Base-by-base conservation (phyloP, 1,140 invertebrate genomes). In the Chrysomallon squamiferum region DNA sequence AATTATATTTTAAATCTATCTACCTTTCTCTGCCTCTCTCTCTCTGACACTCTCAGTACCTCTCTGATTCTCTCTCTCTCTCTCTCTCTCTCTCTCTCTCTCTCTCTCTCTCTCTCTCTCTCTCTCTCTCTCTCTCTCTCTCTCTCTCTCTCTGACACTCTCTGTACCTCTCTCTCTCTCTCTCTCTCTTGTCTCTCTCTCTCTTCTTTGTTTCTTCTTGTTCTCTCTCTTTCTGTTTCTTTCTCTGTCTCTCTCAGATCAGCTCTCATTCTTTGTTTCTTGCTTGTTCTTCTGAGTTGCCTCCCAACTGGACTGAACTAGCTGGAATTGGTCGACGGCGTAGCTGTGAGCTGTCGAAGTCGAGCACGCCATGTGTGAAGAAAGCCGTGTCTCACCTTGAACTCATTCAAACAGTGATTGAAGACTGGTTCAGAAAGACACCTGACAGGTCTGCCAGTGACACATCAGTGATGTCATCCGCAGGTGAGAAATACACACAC, bases 361-460 rank as follows among this genome's bases (percentile, higher is more conserved):
- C 71, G 2, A 73, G 72, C 9, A 71, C 69, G n/a, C 77, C 83
- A 59, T 81, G 76, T 71, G 79, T 85, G 25, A 81, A 81, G 29
- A 83, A 84, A 52, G 82, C 83, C 15, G 71, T 79, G 0, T 77
- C 81, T 50, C 81, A 85, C 59, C 62, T 85, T 29, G 79, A 85
- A 58, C 70, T 85, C 29, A 71, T 85, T 20, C 82, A 85, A 59
- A 82, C 75, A 35, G 71, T 80, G 35, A 83, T 85, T 35, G 80
- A 85, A 54, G 81, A 84, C 29, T 84, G 82, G 82, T 80, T 78
- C 57, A 72, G 65, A 50, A 70, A 74, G 50, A 62, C 49, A 43
- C 70, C 73, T 32, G 72, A 78, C 38, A 72, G 73, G 57, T 52
- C 35, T 7, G 35, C 15, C 35, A 38, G 35, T n/a, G n/a, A n/a